Percentiles rank a stretch among this genome's conserved stretches.
Conservation (phyloP, 2,797 vertebrate species). For the Allobates femoralis region DNA sequence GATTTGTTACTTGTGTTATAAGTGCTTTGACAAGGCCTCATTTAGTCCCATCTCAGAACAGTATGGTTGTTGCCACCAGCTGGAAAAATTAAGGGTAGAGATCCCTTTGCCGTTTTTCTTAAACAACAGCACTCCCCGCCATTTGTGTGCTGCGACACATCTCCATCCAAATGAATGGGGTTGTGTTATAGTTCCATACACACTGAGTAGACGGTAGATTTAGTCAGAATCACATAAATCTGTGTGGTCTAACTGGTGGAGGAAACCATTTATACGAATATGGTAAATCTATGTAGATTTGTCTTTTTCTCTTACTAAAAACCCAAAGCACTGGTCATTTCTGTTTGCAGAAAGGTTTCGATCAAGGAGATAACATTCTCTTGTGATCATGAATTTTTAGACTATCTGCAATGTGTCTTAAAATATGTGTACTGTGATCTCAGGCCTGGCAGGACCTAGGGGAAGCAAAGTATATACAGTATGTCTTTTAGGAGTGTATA, state of each 20-base stretch:
- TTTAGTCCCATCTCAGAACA: neutral
- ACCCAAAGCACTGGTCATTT: no score
- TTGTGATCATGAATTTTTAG: no score
- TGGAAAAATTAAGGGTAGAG: neutral
- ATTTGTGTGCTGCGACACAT: neutral
- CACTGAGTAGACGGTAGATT: neutral
- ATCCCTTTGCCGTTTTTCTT: neutral
- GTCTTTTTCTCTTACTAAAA: no score
- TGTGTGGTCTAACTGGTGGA: neutral
- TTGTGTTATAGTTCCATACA: neutral
- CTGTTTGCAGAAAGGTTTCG: no score
- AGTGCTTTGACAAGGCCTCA: neutral
- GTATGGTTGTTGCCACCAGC: neutral
- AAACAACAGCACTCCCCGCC: neutral
- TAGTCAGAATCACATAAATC: neutral
- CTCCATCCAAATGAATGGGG: neutral
- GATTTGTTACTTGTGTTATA: neutral
- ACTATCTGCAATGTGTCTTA: no score
- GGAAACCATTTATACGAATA: no score
- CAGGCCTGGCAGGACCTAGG: no score
- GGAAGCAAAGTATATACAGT: no score
- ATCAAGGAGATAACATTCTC: no score
- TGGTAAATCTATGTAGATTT: no score
- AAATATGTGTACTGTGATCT: no score
- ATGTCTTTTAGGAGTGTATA: no score